Conservation (phyloP, 2,888 invertebrate genomes). For the Sialis lutaria region DNA sequence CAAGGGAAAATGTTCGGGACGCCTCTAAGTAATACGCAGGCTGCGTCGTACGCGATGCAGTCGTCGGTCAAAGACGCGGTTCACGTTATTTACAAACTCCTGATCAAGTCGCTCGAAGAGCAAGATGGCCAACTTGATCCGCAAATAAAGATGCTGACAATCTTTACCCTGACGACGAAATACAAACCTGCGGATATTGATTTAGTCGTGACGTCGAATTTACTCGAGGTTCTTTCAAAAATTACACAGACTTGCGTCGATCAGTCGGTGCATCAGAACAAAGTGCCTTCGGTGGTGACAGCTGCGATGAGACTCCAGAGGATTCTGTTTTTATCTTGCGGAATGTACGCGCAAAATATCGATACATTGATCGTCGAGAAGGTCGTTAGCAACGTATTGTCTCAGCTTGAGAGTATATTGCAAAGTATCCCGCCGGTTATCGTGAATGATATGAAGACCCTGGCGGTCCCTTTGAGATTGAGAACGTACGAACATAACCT, state of each 20-base stretch:
- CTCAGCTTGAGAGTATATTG: conserved; percentile 24
- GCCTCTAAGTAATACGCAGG: conserved; percentile 32
- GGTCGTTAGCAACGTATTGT: conserved; percentile 32
- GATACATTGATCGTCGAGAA: conserved; percentile 28
- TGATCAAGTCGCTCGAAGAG: conserved; percentile 27
- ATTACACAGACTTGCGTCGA: conserved; percentile 10
- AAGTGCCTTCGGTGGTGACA: conserved; percentile 19
- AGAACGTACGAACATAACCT: conserved; percentile 24
- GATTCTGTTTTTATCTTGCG: conserved; percentile 34
- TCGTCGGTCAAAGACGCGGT: conserved; percentile 31
- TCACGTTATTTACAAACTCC: conserved; percentile 31
- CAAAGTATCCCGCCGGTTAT: conserved; percentile 5
- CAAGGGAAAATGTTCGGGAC: conserved; percentile 19
- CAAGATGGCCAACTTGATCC: conserved; percentile 19
- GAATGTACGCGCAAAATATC: conserved; percentile 30
- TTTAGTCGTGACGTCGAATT: conserved; percentile 34
- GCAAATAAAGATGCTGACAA: conserved; percentile 28
- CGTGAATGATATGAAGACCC: conserved; percentile 2
- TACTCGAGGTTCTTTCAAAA: conserved; percentile 27
- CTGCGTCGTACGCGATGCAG: conserved; percentile 23
- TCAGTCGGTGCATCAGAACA: conserved; percentile 7
- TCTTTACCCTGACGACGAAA: conserved; percentile 35
- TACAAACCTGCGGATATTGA: conserved; percentile 35
- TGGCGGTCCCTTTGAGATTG: conserved; percentile 9
- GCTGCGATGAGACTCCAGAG: conserved; percentile 34